Conservation (phyloP, 1,140 invertebrate species). For the Papilio aristodemus region DNA sequence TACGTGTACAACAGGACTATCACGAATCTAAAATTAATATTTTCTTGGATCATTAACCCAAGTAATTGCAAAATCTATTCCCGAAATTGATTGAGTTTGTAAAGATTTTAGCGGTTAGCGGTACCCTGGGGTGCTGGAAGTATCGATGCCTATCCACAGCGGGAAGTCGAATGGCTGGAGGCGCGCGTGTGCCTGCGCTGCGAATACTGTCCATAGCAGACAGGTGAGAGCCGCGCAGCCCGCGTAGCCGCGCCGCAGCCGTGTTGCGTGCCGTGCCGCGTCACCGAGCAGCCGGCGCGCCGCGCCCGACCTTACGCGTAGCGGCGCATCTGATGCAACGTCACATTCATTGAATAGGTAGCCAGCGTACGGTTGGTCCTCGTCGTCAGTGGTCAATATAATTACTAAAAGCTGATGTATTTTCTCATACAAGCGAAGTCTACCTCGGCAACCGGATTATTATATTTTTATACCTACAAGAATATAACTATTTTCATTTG, state of each 20-base stretch:
- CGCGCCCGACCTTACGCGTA: neutral
- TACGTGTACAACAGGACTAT: conserved; percentile 62
- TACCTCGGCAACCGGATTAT: no score
- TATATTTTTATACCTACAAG: no score
- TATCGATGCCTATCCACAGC: conserved; percentile 52
- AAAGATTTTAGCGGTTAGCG: neutral
- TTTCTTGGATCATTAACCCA: no score
- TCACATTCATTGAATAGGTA: no score
- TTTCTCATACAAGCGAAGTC: no score
- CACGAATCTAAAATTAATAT: conserved; percentile 48
- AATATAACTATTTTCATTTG: no score
- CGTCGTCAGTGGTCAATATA: no score
- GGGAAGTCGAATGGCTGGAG: conserved; percentile 52
- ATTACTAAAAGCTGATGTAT: no score
- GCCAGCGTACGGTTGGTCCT: no score
- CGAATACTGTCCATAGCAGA: conserved; percentile 62
- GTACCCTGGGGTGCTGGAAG: conserved; percentile 32
- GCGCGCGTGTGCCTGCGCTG: conserved; percentile 42
- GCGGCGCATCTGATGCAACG: no score
- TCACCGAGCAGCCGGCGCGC: conserved; percentile 35
- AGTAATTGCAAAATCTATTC: neutral
- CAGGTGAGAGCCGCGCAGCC: conserved; percentile 63
- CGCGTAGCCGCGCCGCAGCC: conserved; percentile 52
- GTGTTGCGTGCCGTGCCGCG: conserved; percentile 42
- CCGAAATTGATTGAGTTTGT: no score